Base-by-base conservation (phyloP, 2,888 invertebrate genomes). In the Latheticus oryzae region DNA sequence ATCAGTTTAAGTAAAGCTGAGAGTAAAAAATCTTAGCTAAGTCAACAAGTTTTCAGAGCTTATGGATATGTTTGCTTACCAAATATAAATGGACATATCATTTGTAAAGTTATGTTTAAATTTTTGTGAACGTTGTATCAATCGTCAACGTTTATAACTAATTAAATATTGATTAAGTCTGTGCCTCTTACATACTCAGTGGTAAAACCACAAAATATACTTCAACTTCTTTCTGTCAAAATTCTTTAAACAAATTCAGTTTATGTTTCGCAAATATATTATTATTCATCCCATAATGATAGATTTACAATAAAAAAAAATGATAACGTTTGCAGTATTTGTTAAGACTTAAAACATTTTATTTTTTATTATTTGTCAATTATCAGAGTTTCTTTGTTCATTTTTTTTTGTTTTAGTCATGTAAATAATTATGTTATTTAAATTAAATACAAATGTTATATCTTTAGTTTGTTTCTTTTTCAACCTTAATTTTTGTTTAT, bases 1-100 rank as follows among this genome's bases (percentile, higher is more conserved):
- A 79, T 91, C 42, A 87, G 87, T 58, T 80, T 90, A 56, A 90
- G 90, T 68, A 83, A 82, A 71, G 78, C 76, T 42, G 82, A 83
- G 43, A 77, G 72, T 61, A 58, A 65, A 30, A 56, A 62, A 58
- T 24, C 48, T 19, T 56, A 52, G 37, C 37, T 45, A 24, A 26
- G 50, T 58, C 42, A 42, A 53, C 45, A 53, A 13, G 21, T 42
- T n/a, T 8, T 30, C 9, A 16, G 54, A 58, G 54, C 58, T 61
- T 54, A 33, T 47, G 24, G 5, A 19, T 3, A 33, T 19, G 21
- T 3, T 5, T 38, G 38, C 38, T 19, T 19, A 17, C 38, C 3
- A 9, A 17, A 38, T 24, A 38, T n/a, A 52, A 15, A 45, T 19
- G 58, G 52, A 53, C 58, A 58, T 53, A 53, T 58, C 53, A 53